Conservation (phyloP, 2,888 invertebrate species). For the Drosophila phalerata region DNA sequence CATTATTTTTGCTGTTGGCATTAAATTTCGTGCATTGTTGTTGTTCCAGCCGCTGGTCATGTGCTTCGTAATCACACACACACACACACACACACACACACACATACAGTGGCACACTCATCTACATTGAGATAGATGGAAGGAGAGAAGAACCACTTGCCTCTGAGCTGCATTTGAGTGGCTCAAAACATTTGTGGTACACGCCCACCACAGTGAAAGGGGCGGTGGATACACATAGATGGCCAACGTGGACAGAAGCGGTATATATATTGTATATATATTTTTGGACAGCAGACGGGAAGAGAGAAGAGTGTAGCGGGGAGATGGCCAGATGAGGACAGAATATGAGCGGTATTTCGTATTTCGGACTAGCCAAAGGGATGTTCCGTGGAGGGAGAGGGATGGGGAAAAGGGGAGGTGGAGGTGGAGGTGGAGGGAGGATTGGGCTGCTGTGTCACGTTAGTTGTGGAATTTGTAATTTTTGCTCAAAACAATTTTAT, state of each 20-base stretch:
- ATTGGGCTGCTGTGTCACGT: slow-evolving; percentile 44
- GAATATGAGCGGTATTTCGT: slow-evolving; percentile 37
- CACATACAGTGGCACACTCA: slow-evolving; percentile 9
- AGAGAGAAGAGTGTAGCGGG: too few species aligned
- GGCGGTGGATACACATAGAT: slow-evolving; percentile 21
- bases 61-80: slow-evolving; percentile 46
- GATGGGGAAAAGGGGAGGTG: neutral
- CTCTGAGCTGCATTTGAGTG: slow-evolving; percentile 75
- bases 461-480: slow-evolving; percentile 72
- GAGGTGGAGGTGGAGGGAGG: neutral
- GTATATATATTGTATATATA: slow-evolving; percentile 17
- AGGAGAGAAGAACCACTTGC: slow-evolving; percentile 44
- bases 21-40: slow-evolving; percentile 77
- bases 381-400: neutral
- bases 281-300: slow-evolving; percentile 3
- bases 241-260: slow-evolving; percentile 45
- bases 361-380: slow-evolving; percentile 43
- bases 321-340: slow-evolving; percentile 11
- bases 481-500: slow-evolving; percentile 71
- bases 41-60: slow-evolving; percentile 58
- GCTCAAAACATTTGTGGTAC: slow-evolving; percentile 77
- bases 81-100: slow-evolving; percentile 22
- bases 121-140: neutral
- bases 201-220: slow-evolving; percentile 53
- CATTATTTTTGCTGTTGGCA: slow-evolving; percentile 82